Evolutionary conservation across 2,888 invertebrate species (phyloP), one percentile per base, ranked within the genome.

Genomic region (Torymus auratus): DNA sequence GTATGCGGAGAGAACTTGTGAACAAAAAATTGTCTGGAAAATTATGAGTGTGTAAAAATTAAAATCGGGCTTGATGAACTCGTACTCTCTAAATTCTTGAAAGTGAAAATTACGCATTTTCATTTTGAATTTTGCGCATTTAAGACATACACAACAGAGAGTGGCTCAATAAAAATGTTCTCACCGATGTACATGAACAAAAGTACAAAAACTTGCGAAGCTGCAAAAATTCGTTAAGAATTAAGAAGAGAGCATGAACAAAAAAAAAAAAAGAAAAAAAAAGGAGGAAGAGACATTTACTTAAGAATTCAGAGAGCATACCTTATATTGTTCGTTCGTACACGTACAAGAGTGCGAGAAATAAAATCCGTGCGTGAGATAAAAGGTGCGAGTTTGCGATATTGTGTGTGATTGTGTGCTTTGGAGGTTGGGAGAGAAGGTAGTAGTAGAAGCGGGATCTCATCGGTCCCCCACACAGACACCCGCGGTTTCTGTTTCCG

Each of bases 271-370:
- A 55, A 50, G 12, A 55, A 61, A 14, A 17, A n/a, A n/a, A 56
- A 56, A 67, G 20, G 61, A 69, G 62, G 50, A 65, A 72, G 64
- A 80, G 76, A 81, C 76, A 81, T 81, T 76, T 76, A 81, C 76
- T 53, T 76, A 81, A 81, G 80, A 81, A 81, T 77, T 81, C 68
- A 81, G 80, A 81, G 76, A 77, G 80, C 80, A 81, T 81, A 81
- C 80, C 80, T 81, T 81, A 55, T 75, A 74, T 28, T 28, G 28
- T 80, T 75, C 53, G 74, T 80, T 80, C 75, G 75, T 80, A 80
- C 80, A 80, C 65, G 77, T 77, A 73, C 80, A 81, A 77, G 72
- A 77, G 77, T 77, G 77, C 77, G 60, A 81, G 80, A 81, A 77
- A 81, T 81, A 81, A 81, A 81, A 80, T 80, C 80, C 80, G 80